Percentiles rank a stretch among this genome's conserved stretches.
phyloP scores from a whole-genome alignment of 37 sponge, comb jelly and placozoan species.

The Theonella swinhoei region DNA sequence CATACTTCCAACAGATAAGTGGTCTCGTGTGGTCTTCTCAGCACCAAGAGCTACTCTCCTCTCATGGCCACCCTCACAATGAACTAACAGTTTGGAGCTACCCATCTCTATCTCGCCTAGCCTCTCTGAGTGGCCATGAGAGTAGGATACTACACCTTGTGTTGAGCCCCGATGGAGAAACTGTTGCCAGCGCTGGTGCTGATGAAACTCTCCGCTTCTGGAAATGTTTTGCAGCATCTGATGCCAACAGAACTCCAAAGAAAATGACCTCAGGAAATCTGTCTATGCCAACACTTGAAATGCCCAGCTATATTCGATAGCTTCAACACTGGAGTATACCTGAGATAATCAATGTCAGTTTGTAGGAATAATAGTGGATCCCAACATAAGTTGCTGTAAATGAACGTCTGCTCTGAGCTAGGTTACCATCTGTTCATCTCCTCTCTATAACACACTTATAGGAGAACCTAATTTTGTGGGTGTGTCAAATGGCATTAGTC shows the following conservation, averaged over 20 bases:
- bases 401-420: no score
- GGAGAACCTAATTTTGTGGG: no score
- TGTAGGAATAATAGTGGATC: no score
- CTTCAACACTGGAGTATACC: no score
- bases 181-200: slow-evolving; percentile 85
- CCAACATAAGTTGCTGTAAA: no score
- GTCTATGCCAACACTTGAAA: neutral
- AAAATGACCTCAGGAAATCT: neutral
- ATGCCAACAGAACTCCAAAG: neutral
- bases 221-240: slow-evolving; percentile 73
- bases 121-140: slow-evolving; percentile 72
- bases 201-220: slow-evolving; percentile 95
- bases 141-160: slow-evolving; percentile 73
- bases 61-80: slow-evolving; percentile 86
- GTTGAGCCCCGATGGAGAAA: slow-evolving; percentile 77
- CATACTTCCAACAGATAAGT: slow-evolving; percentile 47
- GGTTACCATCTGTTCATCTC: no score
- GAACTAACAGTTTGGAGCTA: slow-evolving; percentile 76
- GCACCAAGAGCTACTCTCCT: slow-evolving; percentile 80
- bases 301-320: slow-evolving; percentile 17
- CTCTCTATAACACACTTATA: no score
- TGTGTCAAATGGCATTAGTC: no score
- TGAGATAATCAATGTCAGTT: no score
- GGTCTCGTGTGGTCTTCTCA: slow-evolving; percentile 82
- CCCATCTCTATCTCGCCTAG: slow-evolving; percentile 42